Evolutionary conservation across 2,113 vertebrate genomes (phyloP).

Genomic region (Castor canadensis): DNA sequence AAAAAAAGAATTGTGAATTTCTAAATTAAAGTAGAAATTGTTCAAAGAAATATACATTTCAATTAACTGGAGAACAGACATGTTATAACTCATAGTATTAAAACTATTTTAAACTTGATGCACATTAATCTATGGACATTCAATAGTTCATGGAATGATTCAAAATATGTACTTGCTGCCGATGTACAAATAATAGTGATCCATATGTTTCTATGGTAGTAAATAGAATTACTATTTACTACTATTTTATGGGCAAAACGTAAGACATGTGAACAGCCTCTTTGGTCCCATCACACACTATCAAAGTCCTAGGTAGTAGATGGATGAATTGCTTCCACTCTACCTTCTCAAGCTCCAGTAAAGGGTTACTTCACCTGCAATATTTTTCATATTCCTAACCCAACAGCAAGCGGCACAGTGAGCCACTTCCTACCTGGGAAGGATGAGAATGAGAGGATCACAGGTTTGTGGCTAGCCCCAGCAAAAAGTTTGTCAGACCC

Average conservation of each 20-base stretch:
- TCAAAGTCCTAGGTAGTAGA: neutral
- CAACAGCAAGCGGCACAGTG: neutral
- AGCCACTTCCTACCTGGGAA: too few species aligned
- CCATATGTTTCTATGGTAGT: neutral
- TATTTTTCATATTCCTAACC: neutral
- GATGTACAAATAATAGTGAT: neutral
- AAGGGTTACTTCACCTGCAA: neutral
- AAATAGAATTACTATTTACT: neutral
- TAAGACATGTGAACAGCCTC: neutral
- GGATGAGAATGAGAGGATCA: too few species aligned
- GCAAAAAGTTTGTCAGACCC: too few species aligned
- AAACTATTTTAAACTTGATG: neutral
- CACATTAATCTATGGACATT: neutral
- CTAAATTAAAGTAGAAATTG: neutral
- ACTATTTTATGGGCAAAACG: neutral
- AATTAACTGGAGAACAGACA: neutral
- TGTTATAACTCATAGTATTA: neutral
- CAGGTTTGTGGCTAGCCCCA: too few species aligned
- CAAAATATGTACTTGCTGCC: neutral
- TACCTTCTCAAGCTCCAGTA: neutral
- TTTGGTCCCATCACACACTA: neutral
- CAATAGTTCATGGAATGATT: neutral
- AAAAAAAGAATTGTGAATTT: constrained; percentile 12
- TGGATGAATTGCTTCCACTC: neutral
- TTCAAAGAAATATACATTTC: constrained; percentile 6